phyloP scores from a whole-genome alignment of 1,140 invertebrate genomes.

The Steinernema khuongi region DNA sequence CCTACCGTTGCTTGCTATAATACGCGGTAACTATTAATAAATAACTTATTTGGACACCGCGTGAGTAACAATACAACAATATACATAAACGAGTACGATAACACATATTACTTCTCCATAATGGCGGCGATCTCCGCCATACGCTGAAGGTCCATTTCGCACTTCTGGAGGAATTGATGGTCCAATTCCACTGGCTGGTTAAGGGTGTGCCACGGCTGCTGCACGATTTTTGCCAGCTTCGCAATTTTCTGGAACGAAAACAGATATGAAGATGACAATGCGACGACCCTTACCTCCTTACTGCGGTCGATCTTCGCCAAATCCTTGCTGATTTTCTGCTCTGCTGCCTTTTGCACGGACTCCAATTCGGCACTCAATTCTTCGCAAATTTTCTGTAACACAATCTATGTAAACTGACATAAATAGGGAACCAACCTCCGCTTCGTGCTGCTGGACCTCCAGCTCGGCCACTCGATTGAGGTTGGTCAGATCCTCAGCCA shows the following conservation, averaged over 20 bases:
- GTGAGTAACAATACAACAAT: no score
- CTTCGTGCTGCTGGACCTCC: neutral
- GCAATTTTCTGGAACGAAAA: neutral
- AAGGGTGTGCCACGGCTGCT: neutral
- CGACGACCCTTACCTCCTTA: neutral
- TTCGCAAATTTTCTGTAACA: neutral
- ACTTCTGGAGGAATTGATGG: neutral
- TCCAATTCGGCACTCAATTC: neutral
- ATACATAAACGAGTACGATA: no score
- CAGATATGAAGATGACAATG: neutral
- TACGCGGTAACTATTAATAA: neutral
- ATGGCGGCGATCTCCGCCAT: neutral
- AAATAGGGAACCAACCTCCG: neutral
- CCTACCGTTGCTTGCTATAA: neutral
- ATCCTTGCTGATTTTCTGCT: neutral
- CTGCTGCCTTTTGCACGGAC: neutral
- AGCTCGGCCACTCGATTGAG: neutral
- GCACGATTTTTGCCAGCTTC: neutral
- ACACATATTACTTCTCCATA: no score
- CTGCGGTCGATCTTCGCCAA: neutral
- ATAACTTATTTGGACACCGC: no score
- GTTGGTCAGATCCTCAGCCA: neutral
- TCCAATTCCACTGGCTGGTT: neutral
- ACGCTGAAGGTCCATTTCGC: neutral
- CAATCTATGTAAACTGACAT: neutral